Evolutionary conservation across 2,888 invertebrate genomes (phyloP).

Genomic region (Teinopalpus imperialis): DNA sequence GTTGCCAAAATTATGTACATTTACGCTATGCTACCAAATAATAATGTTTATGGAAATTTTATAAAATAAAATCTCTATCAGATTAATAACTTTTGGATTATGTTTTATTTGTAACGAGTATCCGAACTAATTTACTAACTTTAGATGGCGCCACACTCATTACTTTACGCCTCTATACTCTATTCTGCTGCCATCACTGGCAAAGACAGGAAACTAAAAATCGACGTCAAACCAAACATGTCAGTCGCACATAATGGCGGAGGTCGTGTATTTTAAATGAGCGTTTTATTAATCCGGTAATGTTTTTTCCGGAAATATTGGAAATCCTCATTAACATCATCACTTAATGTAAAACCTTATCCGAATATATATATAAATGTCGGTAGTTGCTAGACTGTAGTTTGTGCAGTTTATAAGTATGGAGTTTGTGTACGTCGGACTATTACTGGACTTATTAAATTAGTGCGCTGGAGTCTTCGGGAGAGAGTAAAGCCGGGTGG

Average conservation of each 20-base stretch:
- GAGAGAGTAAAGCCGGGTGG: conserved; percentile 36
- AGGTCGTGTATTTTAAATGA: conserved; percentile 61
- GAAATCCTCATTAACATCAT: conserved; percentile 20
- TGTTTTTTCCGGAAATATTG: conserved; percentile 41
- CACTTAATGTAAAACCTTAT: conserved; percentile 10
- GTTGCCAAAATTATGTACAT: no score
- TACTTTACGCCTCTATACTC: neutral
- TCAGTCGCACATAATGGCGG: conserved; percentile 69
- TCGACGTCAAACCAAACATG: conserved; percentile 69
- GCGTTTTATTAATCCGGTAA: conserved; percentile 47
- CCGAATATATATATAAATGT: conserved; percentile 16
- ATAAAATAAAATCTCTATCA: no score
- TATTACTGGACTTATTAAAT: conserved; percentile 58
- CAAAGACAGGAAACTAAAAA: conserved; percentile 46
- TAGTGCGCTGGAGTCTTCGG: conserved; percentile 43
- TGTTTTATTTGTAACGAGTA: conserved; percentile 8
- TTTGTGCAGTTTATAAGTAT: conserved; percentile 35
- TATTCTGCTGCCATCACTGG: conserved; percentile 39
- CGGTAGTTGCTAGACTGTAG: conserved; percentile 16
- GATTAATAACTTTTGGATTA: no score
- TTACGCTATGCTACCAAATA: no score
- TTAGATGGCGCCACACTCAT: conserved; percentile 28
- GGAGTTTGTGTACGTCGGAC: conserved; percentile 48
- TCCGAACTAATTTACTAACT: neutral
- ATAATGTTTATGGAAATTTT: no score